A percentile compares a stretch with the other conserved stretches of the same genome.
Conservation (phyloP, 2,888 invertebrate species). For the Nomada goodeniana region DNA sequence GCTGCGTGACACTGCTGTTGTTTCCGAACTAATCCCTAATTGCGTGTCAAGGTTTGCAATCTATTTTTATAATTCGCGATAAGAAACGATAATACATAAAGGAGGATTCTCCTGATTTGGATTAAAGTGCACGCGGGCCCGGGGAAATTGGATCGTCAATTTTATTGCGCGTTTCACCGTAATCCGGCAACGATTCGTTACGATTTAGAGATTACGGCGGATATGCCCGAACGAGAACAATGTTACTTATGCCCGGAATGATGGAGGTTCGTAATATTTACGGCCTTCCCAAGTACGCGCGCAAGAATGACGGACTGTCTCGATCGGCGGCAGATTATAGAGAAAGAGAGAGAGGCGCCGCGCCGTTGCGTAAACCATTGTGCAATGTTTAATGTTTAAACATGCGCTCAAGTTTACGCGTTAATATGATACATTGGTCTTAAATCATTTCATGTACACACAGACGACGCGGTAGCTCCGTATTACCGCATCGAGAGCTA, state of each 20-base stretch:
- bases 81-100: background rate
- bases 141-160: background rate
- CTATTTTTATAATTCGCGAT: constrained; percentile 2
- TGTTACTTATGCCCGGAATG: no score
- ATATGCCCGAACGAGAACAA: background rate
- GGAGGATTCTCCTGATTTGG: background rate
- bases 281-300: background rate
- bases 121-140: background rate
- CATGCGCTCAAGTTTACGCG: background rate
- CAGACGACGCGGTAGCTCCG: background rate
- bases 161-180: no score
- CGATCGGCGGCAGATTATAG: background rate
- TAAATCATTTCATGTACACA: constrained; percentile 12
- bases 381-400: constrained; percentile 9
- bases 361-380: background rate
- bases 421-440: constrained; percentile 1
- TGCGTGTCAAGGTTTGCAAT: background rate
- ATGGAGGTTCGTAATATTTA: background rate
- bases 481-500: background rate
- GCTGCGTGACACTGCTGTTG: background rate
- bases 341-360: background rate
- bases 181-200: background rate
- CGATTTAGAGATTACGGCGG: no score
- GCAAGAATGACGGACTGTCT: background rate
- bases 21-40: background rate